These are phyloP conservation scores for Malacosoma neustria DNA, from an alignment of 2,888 invertebrate species.

Conservation along the genomic window DNA sequence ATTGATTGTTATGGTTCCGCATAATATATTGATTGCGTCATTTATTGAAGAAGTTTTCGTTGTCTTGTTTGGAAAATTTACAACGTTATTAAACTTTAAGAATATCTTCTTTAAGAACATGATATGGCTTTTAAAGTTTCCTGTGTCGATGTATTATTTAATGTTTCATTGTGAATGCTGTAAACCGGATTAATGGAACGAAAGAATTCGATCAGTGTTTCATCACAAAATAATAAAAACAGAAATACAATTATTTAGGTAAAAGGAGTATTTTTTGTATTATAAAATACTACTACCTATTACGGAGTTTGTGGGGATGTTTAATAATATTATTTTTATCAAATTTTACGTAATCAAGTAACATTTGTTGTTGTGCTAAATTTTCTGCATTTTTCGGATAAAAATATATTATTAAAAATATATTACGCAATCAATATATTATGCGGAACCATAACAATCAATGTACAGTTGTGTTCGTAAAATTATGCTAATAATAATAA, in stretches of 20 bases:
- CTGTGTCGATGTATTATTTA: neutral
- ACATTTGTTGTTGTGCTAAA: too few relatives aligned
- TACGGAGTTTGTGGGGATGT: too few relatives aligned
- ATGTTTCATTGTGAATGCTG: neutral
- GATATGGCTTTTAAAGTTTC: neutral
- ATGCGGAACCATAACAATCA: constrained; percentile 7
- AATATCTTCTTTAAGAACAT: neutral
- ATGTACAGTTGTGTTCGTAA: neutral
- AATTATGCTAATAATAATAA: neutral
- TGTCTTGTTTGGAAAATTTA: neutral
- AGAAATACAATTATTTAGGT: too few relatives aligned
- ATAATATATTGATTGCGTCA: neutral
- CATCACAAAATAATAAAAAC: too few relatives aligned
- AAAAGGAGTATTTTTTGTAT: too few relatives aligned
- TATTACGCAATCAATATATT: neutral
- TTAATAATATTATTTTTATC: too few relatives aligned
- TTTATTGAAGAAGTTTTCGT: constrained; percentile 3
- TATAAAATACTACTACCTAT: too few relatives aligned
- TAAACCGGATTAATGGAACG: neutral
- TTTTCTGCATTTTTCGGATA: neutral
- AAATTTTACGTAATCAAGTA: too few relatives aligned
- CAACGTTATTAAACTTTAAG: constrained; percentile 4
- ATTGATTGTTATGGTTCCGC: constrained; percentile 6
- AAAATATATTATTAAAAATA: too few relatives aligned
- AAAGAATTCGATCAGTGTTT: neutral